Evolutionary conservation across 2,797 vertebrate genomes (phyloP).

Genomic region (Acanthurus lineatus): DNA sequence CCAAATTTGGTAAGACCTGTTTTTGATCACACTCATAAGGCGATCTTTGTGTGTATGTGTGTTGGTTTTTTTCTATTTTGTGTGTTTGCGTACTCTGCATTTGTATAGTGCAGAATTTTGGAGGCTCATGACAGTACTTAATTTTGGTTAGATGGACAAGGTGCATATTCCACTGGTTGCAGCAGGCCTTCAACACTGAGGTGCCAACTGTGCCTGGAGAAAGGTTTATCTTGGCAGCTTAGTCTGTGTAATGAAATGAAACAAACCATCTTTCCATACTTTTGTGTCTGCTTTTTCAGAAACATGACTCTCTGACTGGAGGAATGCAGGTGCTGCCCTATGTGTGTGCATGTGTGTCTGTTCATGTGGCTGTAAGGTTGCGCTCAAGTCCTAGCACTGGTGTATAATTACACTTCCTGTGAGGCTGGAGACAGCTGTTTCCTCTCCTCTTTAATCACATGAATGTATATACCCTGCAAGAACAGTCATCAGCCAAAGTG

Average conservation of each 20-base stretch:
- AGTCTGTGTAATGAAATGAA: constrained; percentile 19
- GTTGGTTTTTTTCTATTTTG: neutral
- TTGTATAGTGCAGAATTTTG: neutral
- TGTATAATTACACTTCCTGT: constrained; percentile 79
- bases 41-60: constrained; percentile 17
- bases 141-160: constrained; percentile 1
- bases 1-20: constrained; percentile 55
- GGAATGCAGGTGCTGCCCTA: constrained; percentile 63
- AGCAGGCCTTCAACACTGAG: neutral
- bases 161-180: constrained; percentile 1
- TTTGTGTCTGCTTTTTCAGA: constrained; percentile 30
- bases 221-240: constrained; percentile 23
- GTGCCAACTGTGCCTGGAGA: constrained; percentile 8
- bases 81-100: neutral
- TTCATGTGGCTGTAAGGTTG: constrained; percentile 45
- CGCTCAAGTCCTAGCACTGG: constrained; percentile 40
- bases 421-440: constrained; percentile 78
- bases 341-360: constrained; percentile 7
- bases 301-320: constrained; percentile 40
- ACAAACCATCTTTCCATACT: constrained; percentile 33
- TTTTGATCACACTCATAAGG: constrained; percentile 32
- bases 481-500: constrained; percentile 60
- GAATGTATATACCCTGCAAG: constrained; percentile 50
- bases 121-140: neutral
- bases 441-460: constrained; percentile 73